Evolutionary conservation across 2,797 vertebrate species (phyloP), one percentile per base, ranked within the genome.

Genomic region (Pyrocephalus nanus): DNA sequence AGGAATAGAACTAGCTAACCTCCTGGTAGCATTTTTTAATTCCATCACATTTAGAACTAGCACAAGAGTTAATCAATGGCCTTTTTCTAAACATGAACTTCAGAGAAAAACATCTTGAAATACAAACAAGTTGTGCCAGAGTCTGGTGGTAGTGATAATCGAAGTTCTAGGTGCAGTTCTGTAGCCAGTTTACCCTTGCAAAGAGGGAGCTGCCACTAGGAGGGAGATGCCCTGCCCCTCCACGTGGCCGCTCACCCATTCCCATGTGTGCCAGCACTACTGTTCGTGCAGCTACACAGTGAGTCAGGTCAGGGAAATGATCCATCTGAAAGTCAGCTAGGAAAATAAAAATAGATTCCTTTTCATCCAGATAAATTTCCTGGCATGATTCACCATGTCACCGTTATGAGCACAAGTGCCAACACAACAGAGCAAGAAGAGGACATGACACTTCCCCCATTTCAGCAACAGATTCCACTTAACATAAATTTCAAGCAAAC

Each of bases 221-320:
- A 73, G 10, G 40, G 34, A 76, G 66, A 23, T 36, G 36, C 21
- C 32, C 32, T 82, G 62, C 30, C 76, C 55, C 27, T 69, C 55
- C 7, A 1, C 1, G 0, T 51, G 57, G 55, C 40, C 0, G 0
- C 66, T 89, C 8, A 0, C 3, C 1, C 57, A 23, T 50, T 42
- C 13, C 72, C 2, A 0, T 2, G 30, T 53, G 53, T 57, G 50
- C 70, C 77, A 69, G 80, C 38, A 14, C 75, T 67, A 18, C 75
- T 79, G 80, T 34, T 94, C 76, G 47, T 76, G 77, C 70, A 95
- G 47, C 58, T 72, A 75, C 51, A 58, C 0, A 0, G 67, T 48
- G 81, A 96, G 89, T 82, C 87, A 90, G 87, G 82, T 74, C 75
- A 96, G 71, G 81, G 90, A 95, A 96, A 86, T 29, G 50, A 90